Percentiles rank a stretch among this genome's conserved stretches.
Conservation (phyloP, 2,888 invertebrate species). For the Elysia crispata region DNA sequence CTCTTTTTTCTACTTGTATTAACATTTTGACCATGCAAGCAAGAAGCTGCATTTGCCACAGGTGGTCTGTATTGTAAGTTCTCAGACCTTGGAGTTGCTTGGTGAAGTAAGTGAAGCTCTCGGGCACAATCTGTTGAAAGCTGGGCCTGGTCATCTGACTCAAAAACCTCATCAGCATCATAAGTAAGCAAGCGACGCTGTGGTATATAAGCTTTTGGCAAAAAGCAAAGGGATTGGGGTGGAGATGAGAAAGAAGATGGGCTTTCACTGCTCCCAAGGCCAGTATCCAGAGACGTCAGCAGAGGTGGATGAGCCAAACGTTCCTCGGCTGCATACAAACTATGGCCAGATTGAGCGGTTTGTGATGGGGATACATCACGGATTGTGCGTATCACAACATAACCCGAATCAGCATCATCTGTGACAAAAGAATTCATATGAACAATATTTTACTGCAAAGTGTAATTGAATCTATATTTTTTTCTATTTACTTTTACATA, state of each 20-base stretch:
- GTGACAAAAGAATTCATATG: conserved; percentile 36
- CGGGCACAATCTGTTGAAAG: too few relatives aligned
- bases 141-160: conserved; percentile 62
- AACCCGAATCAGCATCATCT: conserved; percentile 67
- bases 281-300: neutral
- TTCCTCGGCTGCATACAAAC: conserved; percentile 29
- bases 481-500: too few relatives aligned
- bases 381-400: conserved; percentile 61
- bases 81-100: too few relatives aligned
- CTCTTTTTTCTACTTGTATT: too few relatives aligned
- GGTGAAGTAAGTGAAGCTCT: too few relatives aligned
- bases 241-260: neutral
- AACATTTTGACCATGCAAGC: too few relatives aligned
- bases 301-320: conserved; percentile 32
- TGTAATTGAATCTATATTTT: too few relatives aligned
- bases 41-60: too few relatives aligned
- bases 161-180: conserved; percentile 72
- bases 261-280: neutral
- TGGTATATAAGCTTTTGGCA: conserved; percentile 61
- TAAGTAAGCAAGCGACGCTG: conserved; percentile 67
- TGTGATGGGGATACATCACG: conserved; percentile 40
- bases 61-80: too few relatives aligned
- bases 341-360: conserved; percentile 32
- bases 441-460: too few relatives aligned
- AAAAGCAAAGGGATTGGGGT: conserved; percentile 40